Conservation (phyloP, 2,113 vertebrate species). For the Polypterus senegalus region DNA sequence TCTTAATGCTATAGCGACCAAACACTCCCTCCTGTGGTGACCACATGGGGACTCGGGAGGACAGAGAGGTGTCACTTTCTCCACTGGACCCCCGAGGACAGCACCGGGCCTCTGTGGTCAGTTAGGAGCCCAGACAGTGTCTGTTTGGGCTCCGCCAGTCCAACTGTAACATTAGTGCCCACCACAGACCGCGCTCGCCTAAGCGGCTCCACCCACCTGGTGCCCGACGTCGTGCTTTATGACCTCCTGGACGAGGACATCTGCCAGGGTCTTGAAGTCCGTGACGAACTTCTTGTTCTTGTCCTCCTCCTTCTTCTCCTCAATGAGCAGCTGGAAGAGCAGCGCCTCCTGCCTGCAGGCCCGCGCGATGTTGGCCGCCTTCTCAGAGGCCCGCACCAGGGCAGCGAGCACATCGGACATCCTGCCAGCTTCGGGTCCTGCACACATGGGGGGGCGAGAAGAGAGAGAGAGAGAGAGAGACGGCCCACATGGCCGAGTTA, state of each 20-base stretch:
- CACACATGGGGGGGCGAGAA: background rate
- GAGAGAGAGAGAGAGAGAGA: background rate
- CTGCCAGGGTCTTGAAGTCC: constrained; percentile 29
- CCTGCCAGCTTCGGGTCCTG: background rate
- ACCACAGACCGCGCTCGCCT: background rate
- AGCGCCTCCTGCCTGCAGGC: constrained; percentile 21
- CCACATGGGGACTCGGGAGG: too few relatives aligned
- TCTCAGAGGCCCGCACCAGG: constrained; percentile 22
- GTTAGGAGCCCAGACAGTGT: too few relatives aligned
- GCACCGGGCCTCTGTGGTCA: background rate
- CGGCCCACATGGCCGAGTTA: too few relatives aligned
- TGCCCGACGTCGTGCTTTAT: constrained; percentile 28
- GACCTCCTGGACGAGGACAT: constrained; percentile 26
- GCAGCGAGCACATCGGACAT: constrained; percentile 20
- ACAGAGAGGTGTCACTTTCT: too few relatives aligned
- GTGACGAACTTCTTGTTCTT: constrained; percentile 24
- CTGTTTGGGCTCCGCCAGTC: too few relatives aligned
- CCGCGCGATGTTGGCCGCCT: constrained; percentile 26
- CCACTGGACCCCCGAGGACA: too few relatives aligned
- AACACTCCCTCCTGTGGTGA: too few relatives aligned
- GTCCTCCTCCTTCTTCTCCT: constrained; percentile 22
- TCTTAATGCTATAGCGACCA: too few relatives aligned
- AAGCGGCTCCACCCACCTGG: constrained; percentile 11
- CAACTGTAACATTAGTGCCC: too few relatives aligned
- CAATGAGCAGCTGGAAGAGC: constrained; percentile 22